phyloP scores from a whole-genome alignment of 2,113 vertebrate species.

The Otis tarda region DNA sequence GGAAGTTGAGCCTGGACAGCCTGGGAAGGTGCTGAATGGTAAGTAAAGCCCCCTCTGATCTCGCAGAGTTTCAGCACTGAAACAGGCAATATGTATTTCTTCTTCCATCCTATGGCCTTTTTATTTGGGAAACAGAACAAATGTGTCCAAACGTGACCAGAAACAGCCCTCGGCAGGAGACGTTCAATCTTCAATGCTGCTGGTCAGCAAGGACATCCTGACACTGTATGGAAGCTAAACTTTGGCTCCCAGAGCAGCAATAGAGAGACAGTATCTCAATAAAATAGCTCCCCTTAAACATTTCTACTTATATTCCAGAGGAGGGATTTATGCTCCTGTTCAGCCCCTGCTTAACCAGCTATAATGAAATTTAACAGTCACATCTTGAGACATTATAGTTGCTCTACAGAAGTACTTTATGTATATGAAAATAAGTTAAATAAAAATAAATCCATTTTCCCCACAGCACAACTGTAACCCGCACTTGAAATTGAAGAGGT shows the following conservation, averaged over 20 bases:
- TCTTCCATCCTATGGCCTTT: not conserved
- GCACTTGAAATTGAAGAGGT: not conserved
- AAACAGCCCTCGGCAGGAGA: not conserved
- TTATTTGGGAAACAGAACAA: not conserved
- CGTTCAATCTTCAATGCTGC: not conserved
- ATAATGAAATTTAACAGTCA: not conserved
- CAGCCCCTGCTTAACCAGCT: not conserved
- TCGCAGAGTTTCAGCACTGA: not conserved
- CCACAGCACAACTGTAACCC: not conserved
- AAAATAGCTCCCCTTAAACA: not conserved
- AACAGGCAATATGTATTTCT: not conserved
- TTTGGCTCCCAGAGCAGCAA: not conserved
- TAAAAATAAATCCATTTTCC: not conserved
- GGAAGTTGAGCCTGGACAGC: not conserved
- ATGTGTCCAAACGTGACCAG: not conserved
- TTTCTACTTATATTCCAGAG: not conserved
- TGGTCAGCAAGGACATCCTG: not conserved
- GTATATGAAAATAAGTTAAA: not conserved
- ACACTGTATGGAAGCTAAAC: not conserved
- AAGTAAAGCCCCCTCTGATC: no score
- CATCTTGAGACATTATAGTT: not conserved
- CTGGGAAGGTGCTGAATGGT: no score
- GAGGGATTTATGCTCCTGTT: not conserved
- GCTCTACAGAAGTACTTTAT: not conserved
- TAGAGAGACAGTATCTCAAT: not conserved